Evolutionary conservation across 2,888 invertebrate species (phyloP).

Genomic region (Noctua pronuba): DNA sequence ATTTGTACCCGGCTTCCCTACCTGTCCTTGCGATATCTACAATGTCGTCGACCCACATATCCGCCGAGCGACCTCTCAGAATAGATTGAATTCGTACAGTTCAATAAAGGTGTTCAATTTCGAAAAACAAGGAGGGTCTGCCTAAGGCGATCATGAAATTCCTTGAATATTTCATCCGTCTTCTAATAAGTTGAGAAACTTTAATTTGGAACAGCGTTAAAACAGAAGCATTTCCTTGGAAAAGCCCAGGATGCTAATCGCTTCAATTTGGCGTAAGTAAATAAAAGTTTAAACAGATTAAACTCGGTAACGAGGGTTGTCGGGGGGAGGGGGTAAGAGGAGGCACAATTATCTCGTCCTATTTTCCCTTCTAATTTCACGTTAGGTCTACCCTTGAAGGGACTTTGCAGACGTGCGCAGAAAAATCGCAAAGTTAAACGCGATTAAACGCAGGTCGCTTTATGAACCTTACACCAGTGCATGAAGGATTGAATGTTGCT

Average conservation of each 20-base stretch:
- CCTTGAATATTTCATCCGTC: slow-evolving; percentile 58
- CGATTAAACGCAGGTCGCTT: neutral
- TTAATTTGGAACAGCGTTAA: slow-evolving; percentile 72
- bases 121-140: slow-evolving; percentile 53
- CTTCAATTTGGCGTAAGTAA: slow-evolving; percentile 85
- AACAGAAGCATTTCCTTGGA: slow-evolving; percentile 74
- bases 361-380: slow-evolving; percentile 88
- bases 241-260: slow-evolving; percentile 82
- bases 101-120: slow-evolving; percentile 70
- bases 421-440: slow-evolving; percentile 37
- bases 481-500: neutral
- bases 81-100: slow-evolving; percentile 68
- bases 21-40: slow-evolving; percentile 66
- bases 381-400: slow-evolving; percentile 79
- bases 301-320: slow-evolving; percentile 84
- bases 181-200: slow-evolving; percentile 66
- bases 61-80: slow-evolving; percentile 62
- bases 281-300: slow-evolving; percentile 90
- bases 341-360: slow-evolving; percentile 88
- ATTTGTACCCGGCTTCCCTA: slow-evolving; percentile 61
- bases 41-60: slow-evolving; percentile 66
- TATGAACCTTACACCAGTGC: neutral
- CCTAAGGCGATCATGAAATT: slow-evolving; percentile 55
- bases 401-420: slow-evolving; percentile 71
- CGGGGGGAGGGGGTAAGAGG: slow-evolving; percentile 69